Conservation (phyloP, 2,888 invertebrate genomes). For the Drosophila mayaguana region DNA sequence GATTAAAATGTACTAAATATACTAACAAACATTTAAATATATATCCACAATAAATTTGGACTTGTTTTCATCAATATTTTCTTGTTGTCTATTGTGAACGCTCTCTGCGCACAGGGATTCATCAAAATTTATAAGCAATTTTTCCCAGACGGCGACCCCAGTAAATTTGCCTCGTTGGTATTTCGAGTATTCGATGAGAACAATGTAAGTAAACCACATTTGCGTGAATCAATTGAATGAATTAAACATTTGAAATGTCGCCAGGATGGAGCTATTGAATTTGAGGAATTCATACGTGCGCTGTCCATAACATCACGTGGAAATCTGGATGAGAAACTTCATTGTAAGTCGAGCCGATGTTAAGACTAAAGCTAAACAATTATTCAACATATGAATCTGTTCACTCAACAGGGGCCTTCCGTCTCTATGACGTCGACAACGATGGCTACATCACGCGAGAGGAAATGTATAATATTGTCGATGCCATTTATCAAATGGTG, state of each 20-base stretch:
- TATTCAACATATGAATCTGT: conserved; percentile 86
- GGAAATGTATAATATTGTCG: conserved; percentile 98
- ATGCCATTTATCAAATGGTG: conserved; percentile 99
- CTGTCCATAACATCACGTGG: conserved; percentile 99
- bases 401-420: conserved; percentile 93
- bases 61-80: background rate
- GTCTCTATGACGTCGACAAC: conserved; percentile 97
- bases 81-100: conserved; percentile 1
- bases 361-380: background rate
- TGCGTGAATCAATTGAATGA: background rate
- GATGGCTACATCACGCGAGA: conserved; percentile 97
- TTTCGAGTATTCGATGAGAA: conserved; percentile 99
- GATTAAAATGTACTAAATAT: background rate
- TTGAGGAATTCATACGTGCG: conserved; percentile 99
- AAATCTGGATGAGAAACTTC: conserved; percentile 98
- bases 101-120: conserved; percentile 91
- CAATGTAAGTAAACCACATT: conserved; percentile 94
- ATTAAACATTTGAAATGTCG: background rate
- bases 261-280: conserved; percentile 99
- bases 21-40: background rate
- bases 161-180: conserved; percentile 98
- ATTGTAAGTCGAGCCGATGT: conserved; percentile 90
- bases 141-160: conserved; percentile 99
- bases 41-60: background rate
- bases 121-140: conserved; percentile 99